phyloP scores from a whole-genome alignment of 2,888 invertebrate species.

The Alviniconcha strummeri region DNA sequence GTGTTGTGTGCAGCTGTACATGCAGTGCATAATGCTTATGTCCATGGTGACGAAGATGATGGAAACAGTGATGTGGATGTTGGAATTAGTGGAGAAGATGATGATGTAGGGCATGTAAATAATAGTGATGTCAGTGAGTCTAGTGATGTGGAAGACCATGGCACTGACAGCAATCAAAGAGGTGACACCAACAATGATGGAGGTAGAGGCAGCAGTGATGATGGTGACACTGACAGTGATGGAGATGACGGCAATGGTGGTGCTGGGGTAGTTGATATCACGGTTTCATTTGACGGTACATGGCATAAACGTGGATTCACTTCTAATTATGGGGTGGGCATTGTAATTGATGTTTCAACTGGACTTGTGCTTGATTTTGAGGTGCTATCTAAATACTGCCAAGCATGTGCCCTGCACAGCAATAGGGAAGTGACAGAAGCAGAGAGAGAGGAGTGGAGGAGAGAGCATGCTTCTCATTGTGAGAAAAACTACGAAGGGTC shows the following conservation, averaged over 20 bases:
- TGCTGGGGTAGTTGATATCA: not conserved
- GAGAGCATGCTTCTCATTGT: not conserved
- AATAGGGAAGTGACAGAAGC: not conserved
- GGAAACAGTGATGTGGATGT: not conserved
- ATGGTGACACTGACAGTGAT: constrained; percentile 13
- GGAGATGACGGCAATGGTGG: not conserved
- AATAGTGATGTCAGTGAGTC: not conserved
- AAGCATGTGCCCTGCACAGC: not conserved
- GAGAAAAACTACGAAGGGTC: not conserved
- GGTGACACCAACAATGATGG: not conserved
- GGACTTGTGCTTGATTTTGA: constrained; percentile 4
- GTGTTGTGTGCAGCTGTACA: too few relatives aligned
- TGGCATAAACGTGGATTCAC: constrained; percentile 23
- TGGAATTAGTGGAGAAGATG: not conserved
- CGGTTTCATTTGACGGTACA: constrained; percentile 20
- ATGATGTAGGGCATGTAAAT: not conserved
- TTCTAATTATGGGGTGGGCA: constrained; percentile 21
- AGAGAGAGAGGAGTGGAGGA: not conserved
- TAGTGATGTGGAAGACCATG: not conserved
- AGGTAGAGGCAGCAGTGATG: not conserved
- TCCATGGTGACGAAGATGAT: not conserved
- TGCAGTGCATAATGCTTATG: not conserved
- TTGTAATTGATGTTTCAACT: constrained; percentile 15
- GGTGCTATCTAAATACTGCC: constrained; percentile 3
- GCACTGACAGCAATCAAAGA: not conserved